Evolutionary conservation across 1,140 invertebrate genomes (phyloP).

Genomic region (Phocides pigmalion): DNA sequence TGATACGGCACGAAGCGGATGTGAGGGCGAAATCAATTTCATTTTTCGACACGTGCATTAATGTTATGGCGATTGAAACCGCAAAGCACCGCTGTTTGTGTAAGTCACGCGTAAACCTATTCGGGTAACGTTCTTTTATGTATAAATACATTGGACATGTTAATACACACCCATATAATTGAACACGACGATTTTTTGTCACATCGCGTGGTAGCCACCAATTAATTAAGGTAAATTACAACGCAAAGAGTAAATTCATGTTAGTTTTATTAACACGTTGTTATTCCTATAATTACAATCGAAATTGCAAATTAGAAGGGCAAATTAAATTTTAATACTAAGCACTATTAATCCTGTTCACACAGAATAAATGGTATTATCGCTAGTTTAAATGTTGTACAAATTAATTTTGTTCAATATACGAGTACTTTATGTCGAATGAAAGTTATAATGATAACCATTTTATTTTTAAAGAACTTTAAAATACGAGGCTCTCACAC

Average conservation of each 20-base stretch:
- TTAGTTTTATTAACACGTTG: background rate
- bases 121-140: background rate
- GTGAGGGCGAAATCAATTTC: constrained; percentile 79
- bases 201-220: background rate
- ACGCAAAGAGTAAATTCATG: constrained; percentile 1
- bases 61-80: constrained; percentile 68
- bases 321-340: constrained; percentile 16
- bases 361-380: too few relatives aligned
- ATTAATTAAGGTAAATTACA: constrained; percentile 8
- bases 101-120: background rate
- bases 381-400: too few relatives aligned
- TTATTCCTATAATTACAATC: constrained; percentile 18
- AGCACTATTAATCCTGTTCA: too few relatives aligned
- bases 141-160: too few relatives aligned
- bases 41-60: constrained; percentile 81
- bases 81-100: constrained; percentile 27
- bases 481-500: too few relatives aligned
- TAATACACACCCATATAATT: too few relatives aligned
- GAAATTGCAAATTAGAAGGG: constrained; percentile 14
- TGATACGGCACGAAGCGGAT: constrained; percentile 80
- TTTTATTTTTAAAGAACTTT: too few relatives aligned
- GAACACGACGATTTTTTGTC: too few relatives aligned
- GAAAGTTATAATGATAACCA: too few relatives aligned
- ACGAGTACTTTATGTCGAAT: too few relatives aligned
- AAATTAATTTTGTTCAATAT: too few relatives aligned